Evolutionary conservation across 2,113 vertebrate genomes (phyloP).

Genomic region (Psittacula cyanocephala): DNA sequence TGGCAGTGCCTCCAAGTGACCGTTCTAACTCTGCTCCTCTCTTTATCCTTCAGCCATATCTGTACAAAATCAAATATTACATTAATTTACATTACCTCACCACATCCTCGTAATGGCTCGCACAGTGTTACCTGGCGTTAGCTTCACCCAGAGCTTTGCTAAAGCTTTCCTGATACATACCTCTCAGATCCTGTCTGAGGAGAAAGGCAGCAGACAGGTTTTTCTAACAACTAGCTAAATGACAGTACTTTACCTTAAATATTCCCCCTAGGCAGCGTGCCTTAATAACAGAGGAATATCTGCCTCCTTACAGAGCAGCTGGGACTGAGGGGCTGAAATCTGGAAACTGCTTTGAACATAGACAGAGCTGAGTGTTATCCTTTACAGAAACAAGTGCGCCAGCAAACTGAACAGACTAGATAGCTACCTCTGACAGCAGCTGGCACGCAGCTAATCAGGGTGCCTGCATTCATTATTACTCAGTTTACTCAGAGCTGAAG

Average conservation of each 20-base stretch:
- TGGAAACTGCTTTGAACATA: background rate
- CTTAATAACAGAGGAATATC: background rate
- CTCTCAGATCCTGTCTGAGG: background rate
- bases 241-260: background rate
- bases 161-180: background rate
- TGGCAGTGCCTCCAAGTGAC: background rate
- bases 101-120: background rate
- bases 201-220: background rate
- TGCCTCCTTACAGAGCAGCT: background rate
- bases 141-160: background rate
- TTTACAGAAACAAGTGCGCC: background rate
- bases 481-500: background rate
- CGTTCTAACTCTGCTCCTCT: background rate
- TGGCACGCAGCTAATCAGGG: background rate
- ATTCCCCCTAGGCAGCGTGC: background rate
- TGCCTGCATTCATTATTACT: background rate
- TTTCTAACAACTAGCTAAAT: background rate
- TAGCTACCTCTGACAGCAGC: background rate
- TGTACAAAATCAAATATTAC: background rate
- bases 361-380: background rate
- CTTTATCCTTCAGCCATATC: background rate
- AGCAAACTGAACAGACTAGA: background rate
- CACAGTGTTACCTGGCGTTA: background rate
- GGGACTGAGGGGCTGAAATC: background rate
- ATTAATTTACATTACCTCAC: background rate